Percentiles rank a stretch among this genome's conserved stretches.
These are phyloP conservation scores for Chaetorhynchus papuensis DNA, from an alignment of 2,113 vertebrate species.

Conservation along the genomic window DNA sequence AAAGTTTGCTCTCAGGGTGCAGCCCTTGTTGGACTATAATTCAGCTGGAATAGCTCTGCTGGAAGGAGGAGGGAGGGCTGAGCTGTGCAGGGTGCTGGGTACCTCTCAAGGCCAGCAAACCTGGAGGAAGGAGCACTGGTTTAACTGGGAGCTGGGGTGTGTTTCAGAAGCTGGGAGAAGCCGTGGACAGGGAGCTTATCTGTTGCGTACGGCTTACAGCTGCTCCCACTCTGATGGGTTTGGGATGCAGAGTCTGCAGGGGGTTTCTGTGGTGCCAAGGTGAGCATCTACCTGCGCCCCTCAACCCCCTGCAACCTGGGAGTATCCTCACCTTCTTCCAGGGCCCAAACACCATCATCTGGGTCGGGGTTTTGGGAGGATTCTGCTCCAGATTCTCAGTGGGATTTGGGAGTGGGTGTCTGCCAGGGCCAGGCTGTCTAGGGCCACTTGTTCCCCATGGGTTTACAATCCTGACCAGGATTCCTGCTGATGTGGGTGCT, in stretches of 20 bases:
- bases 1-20: background rate
- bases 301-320: background rate
- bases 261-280: background rate
- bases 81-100: background rate
- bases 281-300: background rate
- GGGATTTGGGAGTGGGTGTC: background rate
- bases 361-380: background rate
- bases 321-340: background rate
- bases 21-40: background rate
- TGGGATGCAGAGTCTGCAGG: background rate
- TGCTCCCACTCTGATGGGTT: background rate
- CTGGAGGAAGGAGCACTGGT: background rate
- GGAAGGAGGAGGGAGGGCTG: background rate
- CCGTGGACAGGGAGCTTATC: accelerated
- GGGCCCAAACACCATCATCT: background rate
- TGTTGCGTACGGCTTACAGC: background rate
- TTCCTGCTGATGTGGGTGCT: background rate
- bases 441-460: background rate
- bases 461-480: background rate
- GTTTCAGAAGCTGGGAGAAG: background rate
- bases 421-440: background rate
- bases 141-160: background rate
- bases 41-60: background rate
- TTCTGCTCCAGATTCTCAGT: background rate
- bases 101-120: background rate